These are phyloP conservation scores for Melitaea athalia DNA, from an alignment of 2,888 invertebrate species.

Conservation along the genomic window DNA sequence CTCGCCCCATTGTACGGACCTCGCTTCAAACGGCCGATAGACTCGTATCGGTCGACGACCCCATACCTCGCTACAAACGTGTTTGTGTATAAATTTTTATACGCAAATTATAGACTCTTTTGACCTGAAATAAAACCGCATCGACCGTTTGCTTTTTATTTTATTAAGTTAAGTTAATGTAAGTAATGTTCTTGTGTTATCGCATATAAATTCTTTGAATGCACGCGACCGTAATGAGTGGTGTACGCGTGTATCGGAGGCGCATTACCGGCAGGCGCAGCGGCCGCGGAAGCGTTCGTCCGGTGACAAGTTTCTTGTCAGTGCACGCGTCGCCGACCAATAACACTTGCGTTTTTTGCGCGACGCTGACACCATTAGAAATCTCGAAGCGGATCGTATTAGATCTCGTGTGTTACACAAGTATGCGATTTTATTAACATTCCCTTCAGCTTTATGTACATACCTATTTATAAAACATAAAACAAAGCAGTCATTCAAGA, in stretches of 20 bases:
- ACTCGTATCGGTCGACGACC: constrained; percentile 32
- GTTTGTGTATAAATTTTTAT: constrained; percentile 25
- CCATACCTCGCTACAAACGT: constrained; percentile 19
- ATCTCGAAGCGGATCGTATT: constrained; percentile 1
- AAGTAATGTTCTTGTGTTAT: neutral
- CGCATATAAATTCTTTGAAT: neutral
- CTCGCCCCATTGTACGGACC: constrained; percentile 13
- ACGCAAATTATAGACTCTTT: constrained; percentile 18
- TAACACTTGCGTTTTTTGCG: constrained; percentile 15
- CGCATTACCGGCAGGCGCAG: neutral
- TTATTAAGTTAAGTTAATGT: neutral
- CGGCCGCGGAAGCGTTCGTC: neutral
- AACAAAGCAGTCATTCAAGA: constrained; percentile 19
- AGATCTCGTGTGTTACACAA: constrained; percentile 2
- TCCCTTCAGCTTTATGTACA: constrained; percentile 9
- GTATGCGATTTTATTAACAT: constrained; percentile 19
- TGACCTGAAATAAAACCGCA: constrained; percentile 11
- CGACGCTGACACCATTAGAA: constrained; percentile 14
- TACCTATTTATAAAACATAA: constrained; percentile 10
- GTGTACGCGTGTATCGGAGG: neutral
- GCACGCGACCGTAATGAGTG: neutral
- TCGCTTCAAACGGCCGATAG: constrained; percentile 4
- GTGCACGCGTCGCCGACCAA: constrained; percentile 11
- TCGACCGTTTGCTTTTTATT: neutral
- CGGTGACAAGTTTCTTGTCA: constrained; percentile 18